phyloP scores from a whole-genome alignment of 1,140 invertebrate genomes.

The Oncopeltus fasciatus region DNA sequence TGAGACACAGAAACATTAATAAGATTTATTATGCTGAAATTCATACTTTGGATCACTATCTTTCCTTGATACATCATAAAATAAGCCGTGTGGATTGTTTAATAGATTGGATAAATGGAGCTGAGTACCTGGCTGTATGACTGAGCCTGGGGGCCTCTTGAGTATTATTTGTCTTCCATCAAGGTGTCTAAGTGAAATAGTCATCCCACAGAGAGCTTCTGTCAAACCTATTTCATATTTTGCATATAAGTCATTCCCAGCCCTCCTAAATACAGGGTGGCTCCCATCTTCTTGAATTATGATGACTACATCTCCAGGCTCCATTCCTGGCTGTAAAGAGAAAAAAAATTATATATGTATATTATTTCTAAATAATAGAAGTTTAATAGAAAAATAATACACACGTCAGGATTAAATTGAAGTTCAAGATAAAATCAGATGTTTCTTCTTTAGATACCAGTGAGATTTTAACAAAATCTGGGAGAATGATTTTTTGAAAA shows the following conservation, averaged over 20 bases:
- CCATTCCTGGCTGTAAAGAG: conserved; percentile 29
- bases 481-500: no score
- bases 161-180: conserved; percentile 68
- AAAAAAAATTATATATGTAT: no score
- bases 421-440: no score
- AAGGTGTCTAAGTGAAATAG: conserved; percentile 64
- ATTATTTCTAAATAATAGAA: no score
- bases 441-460: no score
- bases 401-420: no score
- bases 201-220: conserved; percentile 83
- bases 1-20: no score
- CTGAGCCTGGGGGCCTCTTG: conserved; percentile 51
- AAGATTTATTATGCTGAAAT: no score
- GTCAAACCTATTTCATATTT: conserved; percentile 57
- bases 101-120: background rate
- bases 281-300: conserved; percentile 73
- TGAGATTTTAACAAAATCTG: no score
- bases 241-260: conserved; percentile 60
- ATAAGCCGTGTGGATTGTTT: background rate
- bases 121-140: conserved; percentile 45
- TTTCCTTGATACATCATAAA: no score
- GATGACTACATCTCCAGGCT: conserved; percentile 78
- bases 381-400: no score
- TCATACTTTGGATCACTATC: no score
- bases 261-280: conserved; percentile 61